These are phyloP conservation scores for Drosophila subquinaria DNA, from an alignment of 2,888 invertebrate species.

Conservation along the genomic window DNA sequence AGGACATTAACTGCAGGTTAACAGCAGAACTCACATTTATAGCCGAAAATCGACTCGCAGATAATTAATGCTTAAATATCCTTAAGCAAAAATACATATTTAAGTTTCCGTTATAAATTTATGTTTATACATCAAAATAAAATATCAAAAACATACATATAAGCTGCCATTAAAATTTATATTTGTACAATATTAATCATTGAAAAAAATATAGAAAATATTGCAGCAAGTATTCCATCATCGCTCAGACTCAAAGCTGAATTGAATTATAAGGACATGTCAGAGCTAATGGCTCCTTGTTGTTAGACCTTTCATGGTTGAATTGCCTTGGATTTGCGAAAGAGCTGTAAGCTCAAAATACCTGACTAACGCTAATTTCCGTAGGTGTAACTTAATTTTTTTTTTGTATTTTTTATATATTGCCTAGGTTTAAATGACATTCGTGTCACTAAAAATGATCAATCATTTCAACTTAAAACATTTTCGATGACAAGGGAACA, in stretches of 20 bases:
- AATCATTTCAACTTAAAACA: constrained; percentile 55
- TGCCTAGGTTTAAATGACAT: constrained; percentile 52
- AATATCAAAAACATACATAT: too few relatives aligned
- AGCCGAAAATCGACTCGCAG: not conserved
- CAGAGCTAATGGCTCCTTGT: constrained; percentile 29
- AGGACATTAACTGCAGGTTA: too few relatives aligned
- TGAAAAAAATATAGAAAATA: not conserved
- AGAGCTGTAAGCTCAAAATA: constrained; percentile 40
- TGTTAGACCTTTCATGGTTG: constrained; percentile 33
- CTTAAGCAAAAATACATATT: not conserved
- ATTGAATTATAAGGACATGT: constrained; percentile 16
- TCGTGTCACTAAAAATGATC: constrained; percentile 77
- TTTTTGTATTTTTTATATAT: constrained; percentile 8
- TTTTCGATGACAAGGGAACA: constrained; percentile 16
- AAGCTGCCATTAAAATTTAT: not conserved
- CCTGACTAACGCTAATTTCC: constrained; percentile 67
- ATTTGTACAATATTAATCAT: not conserved
- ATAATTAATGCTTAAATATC: not conserved
- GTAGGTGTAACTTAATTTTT: constrained; percentile 32
- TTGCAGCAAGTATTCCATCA: constrained; percentile 6
- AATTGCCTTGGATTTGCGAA: constrained; percentile 23
- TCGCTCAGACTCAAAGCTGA: not conserved
- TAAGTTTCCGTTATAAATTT: not conserved
- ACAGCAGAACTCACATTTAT: too few relatives aligned
- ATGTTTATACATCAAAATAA: not conserved